Evolutionary conservation across 2,113 vertebrate genomes (phyloP), one percentile per base, ranked within the genome.

Genomic region (Prionailurus bengalensis): DNA sequence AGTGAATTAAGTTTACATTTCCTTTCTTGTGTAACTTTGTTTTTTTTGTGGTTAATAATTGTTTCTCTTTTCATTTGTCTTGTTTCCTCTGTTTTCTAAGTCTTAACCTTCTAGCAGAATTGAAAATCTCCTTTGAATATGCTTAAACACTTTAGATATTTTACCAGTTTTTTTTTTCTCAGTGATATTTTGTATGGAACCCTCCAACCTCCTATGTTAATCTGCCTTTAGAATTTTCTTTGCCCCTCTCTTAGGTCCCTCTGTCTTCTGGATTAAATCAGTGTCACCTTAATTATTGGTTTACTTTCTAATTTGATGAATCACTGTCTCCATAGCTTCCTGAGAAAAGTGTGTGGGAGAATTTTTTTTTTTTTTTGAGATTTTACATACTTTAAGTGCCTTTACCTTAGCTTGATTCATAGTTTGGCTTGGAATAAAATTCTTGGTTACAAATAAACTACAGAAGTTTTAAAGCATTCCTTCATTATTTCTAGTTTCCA

Each of bases 91-190:
- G 25, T 80, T 97, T 93, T 93, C 39, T 70, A 27, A 23, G 33
- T 29, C 33, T 42, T 65, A 53, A 71, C 15, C 13, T 73, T 85
- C 8, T 81, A 66, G 70, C 68, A 95, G 73, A 85, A 87, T 88
- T 74, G 36, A 91, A 96, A 90, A 61, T 76, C 39, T 97, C n/a
- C 55, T 65, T 80, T 93, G 31, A 89, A 7, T 84, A 29, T 93
- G 5, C 73, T 91, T 33, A 73, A 68, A 83, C 58, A 51, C 9
- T 79, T 66, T 68, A 73, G 29, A 7, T 80, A 58, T 76, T 95
- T 92, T 76, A 74, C 31, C 42, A 80, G 55, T n/a, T 65, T 51
- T 61, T 70, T 93, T 55, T 92, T 87, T 73, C 76, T 73, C 29
- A 68, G 5, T 36, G 58, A 55, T 19, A 39, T 23, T 36, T 31